Base-by-base conservation (phyloP, 2,113 vertebrate genomes). In the Gobiocypris rarus region DNA sequence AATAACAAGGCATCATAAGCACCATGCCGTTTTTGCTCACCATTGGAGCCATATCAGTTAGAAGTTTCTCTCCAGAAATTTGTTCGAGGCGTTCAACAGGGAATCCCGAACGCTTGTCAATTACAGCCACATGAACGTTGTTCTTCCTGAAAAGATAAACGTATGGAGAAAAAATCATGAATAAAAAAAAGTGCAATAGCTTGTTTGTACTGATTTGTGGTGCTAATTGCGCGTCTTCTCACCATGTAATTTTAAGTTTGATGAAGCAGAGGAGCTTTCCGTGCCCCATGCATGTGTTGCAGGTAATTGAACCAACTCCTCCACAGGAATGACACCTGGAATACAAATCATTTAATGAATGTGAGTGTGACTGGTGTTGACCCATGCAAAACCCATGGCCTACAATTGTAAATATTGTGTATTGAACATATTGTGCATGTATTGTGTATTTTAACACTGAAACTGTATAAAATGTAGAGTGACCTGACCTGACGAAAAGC, bases 211-310 rank as follows among this genome's bases (percentile, higher is more conserved):
- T 22, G 52, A 54, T 54, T 8, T 22, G 52, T 54, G 52, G 52
- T 54, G 19, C 7, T 54, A 54, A 22, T 19, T 3, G 52, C 52
- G 9, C 9, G 7, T 54, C 17, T 54, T 54, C 52, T 78, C 88
- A 88, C 91, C 92, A 92, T 83, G 77, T 84, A 7, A 88, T 82
- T 22, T 73, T 86, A 17, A 92, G 86, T 54, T 86, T 9, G 0
- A 84, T 67, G 77, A 48, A 90, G 28, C 75, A 86, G 61, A 86
- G 61, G 63, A 93, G 59, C 59, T 81, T 9, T 26, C 90, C 88
- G 31, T 54, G 38, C 43, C 89, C 91, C 38, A 14, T 0, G 1
- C 92, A 90, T 24, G 28, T 19, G 0, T 10, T 7, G 75, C 88
- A 89, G 5, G 38, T 19, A 0, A 10, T 19, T 2, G 17, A 86